Conservation (phyloP, 2,888 invertebrate genomes). For the Calameuta filiformis region DNA sequence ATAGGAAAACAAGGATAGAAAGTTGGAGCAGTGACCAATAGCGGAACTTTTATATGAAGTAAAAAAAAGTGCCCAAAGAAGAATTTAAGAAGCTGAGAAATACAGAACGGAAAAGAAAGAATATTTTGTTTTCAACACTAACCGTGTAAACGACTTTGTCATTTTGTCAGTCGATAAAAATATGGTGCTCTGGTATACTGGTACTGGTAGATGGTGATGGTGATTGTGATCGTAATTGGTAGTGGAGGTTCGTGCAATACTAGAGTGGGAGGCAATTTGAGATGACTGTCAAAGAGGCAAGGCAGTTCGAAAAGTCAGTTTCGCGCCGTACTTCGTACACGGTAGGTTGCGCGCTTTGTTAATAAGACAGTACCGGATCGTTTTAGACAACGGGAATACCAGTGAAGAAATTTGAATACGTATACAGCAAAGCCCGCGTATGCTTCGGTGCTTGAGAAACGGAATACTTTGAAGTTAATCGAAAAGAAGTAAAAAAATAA, state of each 20-base stretch:
- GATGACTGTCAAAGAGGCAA: slow-evolving; percentile 47
- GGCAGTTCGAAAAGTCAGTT: slow-evolving; percentile 50
- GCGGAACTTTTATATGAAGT: not conserved
- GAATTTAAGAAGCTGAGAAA: not conserved
- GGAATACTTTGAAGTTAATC: not conserved
- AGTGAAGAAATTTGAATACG: not conserved
- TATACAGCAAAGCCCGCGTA: not conserved
- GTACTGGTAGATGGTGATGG: not conserved
- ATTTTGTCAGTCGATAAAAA: not conserved
- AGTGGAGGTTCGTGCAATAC: not conserved
- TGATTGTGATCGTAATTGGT: slow-evolving; percentile 19
- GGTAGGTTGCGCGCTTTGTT: slow-evolving; percentile 23
- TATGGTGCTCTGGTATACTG: not conserved
- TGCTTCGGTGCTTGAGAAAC: not conserved
- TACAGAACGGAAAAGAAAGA: not conserved
- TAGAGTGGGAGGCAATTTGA: slow-evolving; percentile 48
- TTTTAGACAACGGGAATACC: not conserved
- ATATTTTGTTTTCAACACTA: not conserved
- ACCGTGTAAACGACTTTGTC: not conserved
- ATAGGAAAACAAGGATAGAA: not conserved
- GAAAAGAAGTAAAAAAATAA: not conserved
- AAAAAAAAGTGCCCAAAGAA: not conserved
- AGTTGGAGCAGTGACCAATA: not conserved
- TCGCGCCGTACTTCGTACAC: slow-evolving; percentile 41
- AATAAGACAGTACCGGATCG: not conserved